Evolutionary conservation across 1,140 invertebrate genomes (phyloP).

Genomic region (Tetranychus cinnabarinus): DNA sequence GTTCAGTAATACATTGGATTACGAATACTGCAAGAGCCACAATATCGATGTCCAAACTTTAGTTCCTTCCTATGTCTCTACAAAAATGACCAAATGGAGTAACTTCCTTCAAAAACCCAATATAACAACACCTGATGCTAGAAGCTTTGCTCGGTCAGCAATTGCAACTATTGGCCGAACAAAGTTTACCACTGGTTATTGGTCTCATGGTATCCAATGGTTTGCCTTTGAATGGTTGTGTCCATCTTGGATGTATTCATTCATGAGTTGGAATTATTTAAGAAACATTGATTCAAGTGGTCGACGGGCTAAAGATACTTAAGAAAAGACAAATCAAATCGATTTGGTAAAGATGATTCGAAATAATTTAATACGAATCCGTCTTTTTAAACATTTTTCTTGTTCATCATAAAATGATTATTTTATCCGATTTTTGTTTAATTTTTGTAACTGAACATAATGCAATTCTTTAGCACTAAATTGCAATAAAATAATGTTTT

Average conservation of each 20-base stretch:
- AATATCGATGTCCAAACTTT: slow-evolving; percentile 62
- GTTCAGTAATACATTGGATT: slow-evolving; percentile 33
- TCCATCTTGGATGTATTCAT: background rate
- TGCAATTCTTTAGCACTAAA: too few species aligned
- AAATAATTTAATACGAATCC: too few species aligned
- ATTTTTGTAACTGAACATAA: too few species aligned
- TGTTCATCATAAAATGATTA: too few species aligned
- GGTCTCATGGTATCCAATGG: slow-evolving; percentile 57
- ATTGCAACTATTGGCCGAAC: slow-evolving; percentile 46
- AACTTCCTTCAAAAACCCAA: slow-evolving; percentile 39
- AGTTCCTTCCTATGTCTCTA: slow-evolving; percentile 59
- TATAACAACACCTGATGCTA: slow-evolving; percentile 48
- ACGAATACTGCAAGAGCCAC: slow-evolving; percentile 39
- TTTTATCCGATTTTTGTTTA: too few species aligned
- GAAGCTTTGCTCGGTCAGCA: slow-evolving; percentile 46
- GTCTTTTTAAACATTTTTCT: too few species aligned
- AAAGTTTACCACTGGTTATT: slow-evolving; percentile 54
- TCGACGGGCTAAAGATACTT: background rate
- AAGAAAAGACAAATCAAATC: background rate
- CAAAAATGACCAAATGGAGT: slow-evolving; percentile 68
- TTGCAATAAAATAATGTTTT: too few species aligned
- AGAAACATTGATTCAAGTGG: background rate
- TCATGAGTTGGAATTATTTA: background rate
- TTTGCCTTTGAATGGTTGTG: background rate
- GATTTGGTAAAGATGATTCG: too few species aligned